Evolutionary conservation across 2,888 invertebrate genomes (phyloP).

Genomic region (Lordiphosa fenestrarum): DNA sequence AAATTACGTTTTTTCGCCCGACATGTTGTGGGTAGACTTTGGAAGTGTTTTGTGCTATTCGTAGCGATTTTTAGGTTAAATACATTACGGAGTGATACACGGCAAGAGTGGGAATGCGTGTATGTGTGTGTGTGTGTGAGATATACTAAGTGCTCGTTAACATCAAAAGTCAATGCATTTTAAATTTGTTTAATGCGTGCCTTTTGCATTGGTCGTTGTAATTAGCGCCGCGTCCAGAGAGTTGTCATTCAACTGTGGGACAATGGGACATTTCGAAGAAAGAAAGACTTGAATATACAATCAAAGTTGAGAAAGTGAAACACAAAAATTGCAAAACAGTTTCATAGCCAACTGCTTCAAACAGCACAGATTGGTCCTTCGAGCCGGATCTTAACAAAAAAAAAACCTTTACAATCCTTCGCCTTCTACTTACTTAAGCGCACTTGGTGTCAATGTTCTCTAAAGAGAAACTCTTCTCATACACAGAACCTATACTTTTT

Average conservation of each 20-base stretch:
- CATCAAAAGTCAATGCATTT: constrained; percentile 67
- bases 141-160: constrained; percentile 54
- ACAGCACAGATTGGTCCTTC: too few relatives aligned
- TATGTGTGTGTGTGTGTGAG: constrained; percentile 4
- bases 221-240: constrained; percentile 53
- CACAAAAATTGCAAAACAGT: too few relatives aligned
- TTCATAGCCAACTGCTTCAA: too few relatives aligned
- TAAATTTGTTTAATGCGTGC: constrained; percentile 63
- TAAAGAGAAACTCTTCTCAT: too few relatives aligned
- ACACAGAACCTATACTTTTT: too few relatives aligned
- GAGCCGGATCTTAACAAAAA: too few relatives aligned
- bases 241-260: constrained; percentile 8
- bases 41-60: constrained; percentile 35
- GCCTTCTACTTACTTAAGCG: too few relatives aligned
- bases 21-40: constrained; percentile 60
- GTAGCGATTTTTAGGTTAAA: constrained; percentile 54
- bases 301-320: too few relatives aligned
- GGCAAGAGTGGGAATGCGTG: constrained; percentile 1
- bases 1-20: constrained; percentile 40
- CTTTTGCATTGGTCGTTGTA: constrained; percentile 56
- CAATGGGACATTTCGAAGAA: not conserved
- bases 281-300: not conserved
- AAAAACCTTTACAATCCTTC: too few relatives aligned
- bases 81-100: constrained; percentile 28
- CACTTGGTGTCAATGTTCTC: too few relatives aligned